Percentiles rank a stretch among this genome's conserved stretches.
These are phyloP conservation scores for Hippopotamus amphibius DNA, from an alignment of 2,113 vertebrate genomes.

Conservation along the genomic window DNA sequence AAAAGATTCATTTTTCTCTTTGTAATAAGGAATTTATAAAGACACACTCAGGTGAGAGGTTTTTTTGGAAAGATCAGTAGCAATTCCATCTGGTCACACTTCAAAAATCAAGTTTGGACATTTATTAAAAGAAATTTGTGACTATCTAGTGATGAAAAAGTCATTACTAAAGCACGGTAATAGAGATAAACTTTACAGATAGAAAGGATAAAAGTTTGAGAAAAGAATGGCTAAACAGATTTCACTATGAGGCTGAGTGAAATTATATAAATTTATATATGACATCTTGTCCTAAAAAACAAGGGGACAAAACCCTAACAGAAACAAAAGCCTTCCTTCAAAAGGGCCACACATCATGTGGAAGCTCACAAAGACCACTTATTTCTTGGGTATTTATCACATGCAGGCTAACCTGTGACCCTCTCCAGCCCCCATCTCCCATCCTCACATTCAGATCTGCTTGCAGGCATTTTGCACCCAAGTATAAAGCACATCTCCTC, in stretches of 20 bases:
- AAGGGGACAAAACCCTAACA: neutral
- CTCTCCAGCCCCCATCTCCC: neutral
- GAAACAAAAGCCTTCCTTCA: neutral
- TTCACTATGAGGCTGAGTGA: neutral
- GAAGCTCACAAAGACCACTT: neutral
- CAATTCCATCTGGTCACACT: neutral
- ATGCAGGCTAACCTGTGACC: neutral
- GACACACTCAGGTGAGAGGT: neutral
- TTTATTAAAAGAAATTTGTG: neutral
- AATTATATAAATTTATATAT: neutral
- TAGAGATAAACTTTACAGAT: neutral
- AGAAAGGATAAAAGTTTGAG: neutral
- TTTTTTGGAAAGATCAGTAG: neutral
- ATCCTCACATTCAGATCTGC: neutral
- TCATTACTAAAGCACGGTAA: neutral
- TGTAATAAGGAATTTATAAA: constrained; percentile 25
- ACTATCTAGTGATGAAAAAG: neutral
- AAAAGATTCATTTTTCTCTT: neutral
- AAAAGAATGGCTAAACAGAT: neutral
- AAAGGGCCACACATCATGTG: neutral
- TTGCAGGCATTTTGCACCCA: neutral
- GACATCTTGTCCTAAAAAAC: neutral
- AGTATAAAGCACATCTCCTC: neutral
- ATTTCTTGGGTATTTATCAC: neutral
- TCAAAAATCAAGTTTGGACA: neutral